Conservation (phyloP, 2,113 vertebrate genomes). For the Spilogale gracilis region DNA sequence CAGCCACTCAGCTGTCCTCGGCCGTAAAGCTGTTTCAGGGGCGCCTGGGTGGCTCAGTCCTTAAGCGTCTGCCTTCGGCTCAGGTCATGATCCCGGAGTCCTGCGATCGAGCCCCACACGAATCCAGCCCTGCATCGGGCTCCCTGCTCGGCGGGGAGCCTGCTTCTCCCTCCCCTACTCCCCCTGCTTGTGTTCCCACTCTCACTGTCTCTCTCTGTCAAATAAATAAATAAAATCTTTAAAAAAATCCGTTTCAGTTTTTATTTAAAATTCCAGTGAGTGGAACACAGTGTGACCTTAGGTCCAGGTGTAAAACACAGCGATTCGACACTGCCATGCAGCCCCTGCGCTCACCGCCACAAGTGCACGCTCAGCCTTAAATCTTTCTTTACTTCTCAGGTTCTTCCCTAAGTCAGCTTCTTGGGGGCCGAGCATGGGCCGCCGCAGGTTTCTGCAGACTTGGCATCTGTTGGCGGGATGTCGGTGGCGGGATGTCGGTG, state of each 20-base stretch:
- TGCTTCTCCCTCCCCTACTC: too few species aligned
- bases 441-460: neutral
- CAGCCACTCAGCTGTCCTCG: fast-evolving
- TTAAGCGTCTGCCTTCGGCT: too few species aligned
- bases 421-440: neutral
- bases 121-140: too few species aligned
- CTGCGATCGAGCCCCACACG: too few species aligned
- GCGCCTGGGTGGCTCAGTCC: too few species aligned
- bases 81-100: too few species aligned
- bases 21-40: neutral
- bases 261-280: neutral
- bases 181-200: too few species aligned
- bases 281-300: neutral
- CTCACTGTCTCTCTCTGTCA: too few species aligned
- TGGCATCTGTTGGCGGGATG: neutral
- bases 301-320: neutral
- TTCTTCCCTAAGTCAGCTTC: neutral
- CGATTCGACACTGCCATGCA: neutral
- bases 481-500: neutral
- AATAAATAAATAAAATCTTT: too few species aligned
- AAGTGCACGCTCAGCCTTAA: neutral
- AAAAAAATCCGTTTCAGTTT: neutral
- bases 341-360: fast-evolving
- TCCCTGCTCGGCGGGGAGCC: too few species aligned
- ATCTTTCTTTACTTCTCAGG: too few species aligned